Base-by-base conservation (phyloP, 64 coral and sea anemone species). In the Trachythela sp. region DNA sequence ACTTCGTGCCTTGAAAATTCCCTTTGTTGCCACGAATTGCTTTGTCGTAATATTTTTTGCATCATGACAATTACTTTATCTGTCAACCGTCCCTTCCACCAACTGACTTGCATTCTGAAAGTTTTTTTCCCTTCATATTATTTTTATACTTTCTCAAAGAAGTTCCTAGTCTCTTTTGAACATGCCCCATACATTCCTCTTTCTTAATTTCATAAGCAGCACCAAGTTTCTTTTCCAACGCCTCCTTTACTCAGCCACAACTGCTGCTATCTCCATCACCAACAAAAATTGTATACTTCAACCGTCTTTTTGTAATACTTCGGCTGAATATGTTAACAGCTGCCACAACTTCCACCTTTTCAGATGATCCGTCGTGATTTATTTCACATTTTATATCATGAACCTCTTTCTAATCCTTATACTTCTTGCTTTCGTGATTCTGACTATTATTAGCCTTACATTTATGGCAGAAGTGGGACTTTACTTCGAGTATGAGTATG, bases 181-280 rank as follows among this genome's bases (percentile, higher is more conserved):
- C 31, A 30, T 80, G 75, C 11, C 75, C 75, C 2, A 80, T 29
- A 80, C 75, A 80, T 36, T 80, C 75, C 20, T 80, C 75, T 36
- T 80, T 80, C 34, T 36, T 36, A 15, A 80, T 36, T 37, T 30
- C 27, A 35, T 80, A 80, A 13, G 4, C 15, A 34, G 8, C 13
- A 35, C 75, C 75, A 35, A 34, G 10, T 40, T 40, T 35, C 30
- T 80, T 40, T 15, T 37, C 75, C 0, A 70, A 17, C 15, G 75
- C 68, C 15, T 30, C 8, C 38, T 80, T 30, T 22, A 80, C 75
- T 15, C 33, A 7, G 13, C 75, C 75, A 36, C 32, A 80, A 40
- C 75, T 34, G 75, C 75, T 80, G 34, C 75, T 80, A 29, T 80
- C 71, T 14, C 71, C 71, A 77, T 77, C 71, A 5, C 71, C 71